Percentiles rank a stretch among this genome's conserved stretches.
Conservation (phyloP, 2,113 vertebrate genomes). For the Trochalopteron elliotii region DNA sequence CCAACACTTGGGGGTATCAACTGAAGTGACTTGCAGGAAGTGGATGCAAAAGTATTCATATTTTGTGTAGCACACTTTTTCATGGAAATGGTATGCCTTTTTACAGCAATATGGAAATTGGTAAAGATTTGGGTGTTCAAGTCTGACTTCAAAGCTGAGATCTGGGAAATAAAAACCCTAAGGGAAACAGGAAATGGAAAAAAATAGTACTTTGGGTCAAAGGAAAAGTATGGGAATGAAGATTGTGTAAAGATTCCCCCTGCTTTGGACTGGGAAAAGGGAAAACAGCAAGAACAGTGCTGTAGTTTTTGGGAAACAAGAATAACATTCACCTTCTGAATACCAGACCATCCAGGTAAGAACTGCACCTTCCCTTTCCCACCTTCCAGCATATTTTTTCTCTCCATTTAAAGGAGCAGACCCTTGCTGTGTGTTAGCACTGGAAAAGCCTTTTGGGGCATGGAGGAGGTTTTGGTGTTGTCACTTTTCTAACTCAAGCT, state of each 20-base stretch:
- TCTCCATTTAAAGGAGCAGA: not conserved
- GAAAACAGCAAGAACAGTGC: not conserved
- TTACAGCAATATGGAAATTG: not conserved
- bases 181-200: not conserved
- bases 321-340: not conserved
- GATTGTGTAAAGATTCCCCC: accelerated
- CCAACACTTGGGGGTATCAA: not conserved
- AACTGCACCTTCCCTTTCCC: not conserved
- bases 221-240: not conserved
- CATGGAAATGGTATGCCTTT: not conserved
- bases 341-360: not conserved
- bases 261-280: not conserved
- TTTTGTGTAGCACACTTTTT: not conserved
- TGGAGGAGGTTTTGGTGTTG: not conserved
- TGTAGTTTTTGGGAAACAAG: not conserved
- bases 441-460: not conserved
- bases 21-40: not conserved
- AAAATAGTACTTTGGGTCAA: not conserved
- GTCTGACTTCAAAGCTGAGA: not conserved
- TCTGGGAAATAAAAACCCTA: not conserved
- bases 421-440: not conserved
- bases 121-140: not conserved
- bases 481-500: not conserved
- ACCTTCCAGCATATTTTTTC: not conserved
- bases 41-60: not conserved